Percentiles rank a stretch among this genome's conserved stretches.
Conservation (phyloP, 2,888 invertebrate genomes). For the Agrilus mali region DNA sequence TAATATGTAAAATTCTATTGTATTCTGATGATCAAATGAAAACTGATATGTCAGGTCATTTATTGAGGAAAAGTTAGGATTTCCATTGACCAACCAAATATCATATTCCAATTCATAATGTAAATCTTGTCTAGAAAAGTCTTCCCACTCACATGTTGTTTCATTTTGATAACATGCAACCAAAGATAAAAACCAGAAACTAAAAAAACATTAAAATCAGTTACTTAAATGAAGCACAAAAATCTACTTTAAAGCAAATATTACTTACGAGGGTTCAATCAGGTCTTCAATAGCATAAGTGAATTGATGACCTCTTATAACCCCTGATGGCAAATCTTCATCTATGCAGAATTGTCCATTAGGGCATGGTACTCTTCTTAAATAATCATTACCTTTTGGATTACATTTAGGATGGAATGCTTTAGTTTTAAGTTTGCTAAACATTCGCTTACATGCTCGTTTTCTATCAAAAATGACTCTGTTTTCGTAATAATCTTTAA, state of each 20-base stretch:
- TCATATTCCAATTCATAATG: constrained; percentile 60
- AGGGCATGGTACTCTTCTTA: constrained; percentile 78
- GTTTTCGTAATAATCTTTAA: constrained; percentile 82
- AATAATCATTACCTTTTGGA: constrained; percentile 61
- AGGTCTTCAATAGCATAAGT: constrained; percentile 87
- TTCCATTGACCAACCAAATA: constrained; percentile 93
- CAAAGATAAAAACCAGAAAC: constrained; percentile 93
- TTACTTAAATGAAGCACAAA: background rate
- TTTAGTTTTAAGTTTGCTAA: constrained; percentile 64
- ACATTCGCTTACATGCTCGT: constrained; percentile 75
- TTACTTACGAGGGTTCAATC: constrained; percentile 69
- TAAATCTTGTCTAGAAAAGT: constrained; percentile 41
- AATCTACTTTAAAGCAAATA: background rate
- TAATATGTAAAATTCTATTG: constrained; percentile 77
- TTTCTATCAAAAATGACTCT: constrained; percentile 52
- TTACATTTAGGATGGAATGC: constrained; percentile 80
- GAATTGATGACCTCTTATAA: constrained; percentile 81
- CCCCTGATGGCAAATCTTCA: constrained; percentile 75
- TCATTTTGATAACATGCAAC: constrained; percentile 82
- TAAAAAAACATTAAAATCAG: constrained; percentile 27
- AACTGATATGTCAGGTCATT: constrained; percentile 90
- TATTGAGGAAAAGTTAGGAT: constrained; percentile 76
- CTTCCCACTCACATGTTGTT: constrained; percentile 72
- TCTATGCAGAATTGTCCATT: constrained; percentile 65
- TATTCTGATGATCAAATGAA: constrained; percentile 90